phyloP scores from a whole-genome alignment of 2,113 vertebrate species.

The Arenaria interpres region DNA sequence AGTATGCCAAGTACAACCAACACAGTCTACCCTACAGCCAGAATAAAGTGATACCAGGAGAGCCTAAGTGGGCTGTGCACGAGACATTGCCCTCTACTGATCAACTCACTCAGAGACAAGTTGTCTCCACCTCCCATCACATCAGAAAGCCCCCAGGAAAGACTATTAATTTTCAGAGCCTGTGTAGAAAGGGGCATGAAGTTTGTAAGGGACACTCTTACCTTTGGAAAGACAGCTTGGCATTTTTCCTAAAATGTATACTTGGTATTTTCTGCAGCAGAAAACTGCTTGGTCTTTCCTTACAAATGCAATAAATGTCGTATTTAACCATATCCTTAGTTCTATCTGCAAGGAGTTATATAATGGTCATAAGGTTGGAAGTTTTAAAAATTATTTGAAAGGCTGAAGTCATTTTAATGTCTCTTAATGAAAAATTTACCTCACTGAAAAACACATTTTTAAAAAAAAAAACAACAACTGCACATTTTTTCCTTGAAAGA shows the following conservation, averaged over 20 bases:
- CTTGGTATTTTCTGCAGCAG: background rate
- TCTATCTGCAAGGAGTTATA: constrained; percentile 47
- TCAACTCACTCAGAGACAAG: background rate
- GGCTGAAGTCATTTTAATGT: constrained; percentile 57
- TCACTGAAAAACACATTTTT: constrained; percentile 32
- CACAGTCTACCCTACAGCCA: background rate
- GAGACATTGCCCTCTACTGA: background rate
- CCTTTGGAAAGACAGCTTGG: background rate
- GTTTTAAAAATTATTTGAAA: constrained; percentile 69
- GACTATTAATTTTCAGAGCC: background rate
- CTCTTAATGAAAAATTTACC: constrained; percentile 65
- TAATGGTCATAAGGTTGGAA: constrained; percentile 60
- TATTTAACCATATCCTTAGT: constrained; percentile 25
- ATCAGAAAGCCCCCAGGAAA: background rate
- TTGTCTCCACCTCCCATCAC: background rate
- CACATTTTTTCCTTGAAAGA: constrained; percentile 68
- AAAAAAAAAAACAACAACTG: constrained; percentile 4
- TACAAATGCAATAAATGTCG: constrained; percentile 50
- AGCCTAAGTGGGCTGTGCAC: background rate
- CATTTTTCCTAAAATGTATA: background rate
- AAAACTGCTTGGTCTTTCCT: constrained; percentile 52
- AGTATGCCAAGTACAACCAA: background rate
- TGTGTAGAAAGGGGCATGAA: background rate
- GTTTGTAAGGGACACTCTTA: background rate
- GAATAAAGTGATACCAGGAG: background rate